phyloP scores from a whole-genome alignment of 2,113 vertebrate genomes.

The Leptosomus discolor region DNA sequence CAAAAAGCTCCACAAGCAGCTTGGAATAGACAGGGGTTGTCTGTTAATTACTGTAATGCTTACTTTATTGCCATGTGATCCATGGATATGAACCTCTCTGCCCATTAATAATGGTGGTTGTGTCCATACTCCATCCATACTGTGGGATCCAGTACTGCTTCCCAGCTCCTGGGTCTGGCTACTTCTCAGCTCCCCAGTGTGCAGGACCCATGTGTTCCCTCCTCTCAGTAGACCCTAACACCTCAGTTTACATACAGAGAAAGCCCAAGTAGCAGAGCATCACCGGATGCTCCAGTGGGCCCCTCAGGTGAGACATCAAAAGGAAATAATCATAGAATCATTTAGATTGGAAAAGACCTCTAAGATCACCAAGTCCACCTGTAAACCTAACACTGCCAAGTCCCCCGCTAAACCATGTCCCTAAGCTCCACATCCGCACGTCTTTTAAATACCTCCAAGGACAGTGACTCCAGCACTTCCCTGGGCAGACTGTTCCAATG shows the following conservation, averaged over 20 bases:
- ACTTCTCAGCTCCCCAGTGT: background rate
- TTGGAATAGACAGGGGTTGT: background rate
- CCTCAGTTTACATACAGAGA: background rate
- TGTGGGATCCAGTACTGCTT: background rate
- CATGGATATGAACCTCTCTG: background rate
- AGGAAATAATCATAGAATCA: background rate
- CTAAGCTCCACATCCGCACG: background rate
- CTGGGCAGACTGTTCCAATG: background rate
- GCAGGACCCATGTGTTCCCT: background rate
- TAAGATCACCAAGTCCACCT: background rate
- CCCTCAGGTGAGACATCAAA: background rate
- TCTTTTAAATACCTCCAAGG: background rate
- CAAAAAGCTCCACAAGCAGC: background rate
- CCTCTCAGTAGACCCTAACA: background rate
- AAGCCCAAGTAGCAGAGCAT: background rate
- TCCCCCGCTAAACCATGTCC: background rate
- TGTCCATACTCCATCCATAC: background rate
- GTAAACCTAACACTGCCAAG: background rate
- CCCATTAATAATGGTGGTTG: background rate
- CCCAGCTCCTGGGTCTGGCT: background rate
- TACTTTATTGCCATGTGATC: background rate
- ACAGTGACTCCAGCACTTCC: background rate
- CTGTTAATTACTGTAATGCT: background rate
- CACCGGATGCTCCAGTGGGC: background rate
- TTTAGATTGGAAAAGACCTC: background rate